Evolutionary conservation across 2,797 vertebrate genomes (phyloP), one percentile per base, ranked within the genome.

Genomic region (Acipenser ruthenus): DNA sequence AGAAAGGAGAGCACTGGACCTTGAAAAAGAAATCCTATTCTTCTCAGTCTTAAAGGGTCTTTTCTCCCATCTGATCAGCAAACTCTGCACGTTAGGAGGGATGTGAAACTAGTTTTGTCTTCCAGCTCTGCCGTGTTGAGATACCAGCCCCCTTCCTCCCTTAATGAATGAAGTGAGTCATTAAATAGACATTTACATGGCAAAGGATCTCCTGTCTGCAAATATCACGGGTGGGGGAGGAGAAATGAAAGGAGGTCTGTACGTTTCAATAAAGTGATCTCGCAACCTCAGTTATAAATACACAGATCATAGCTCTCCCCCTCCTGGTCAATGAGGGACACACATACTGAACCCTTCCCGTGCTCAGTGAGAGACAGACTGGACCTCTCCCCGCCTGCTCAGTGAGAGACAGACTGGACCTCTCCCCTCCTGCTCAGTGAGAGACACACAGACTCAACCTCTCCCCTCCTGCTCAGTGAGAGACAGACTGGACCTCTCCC

Each of bases 21-120:
- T 5, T 58, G 55, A 11, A 58, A 13, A n/a, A 13, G 60, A 51
- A 61, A 47, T 18, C 50, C 67, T 69, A 63, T 70, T 56, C 68
- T 56, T 56, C 11, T 49, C 15, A 18, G 8, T 13, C 13, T 62
- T n/a, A 70, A 66, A 60, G 65, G 53, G 12, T 12, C 3, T 23
- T 63, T 59, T 64, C 61, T 63, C n/a, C n/a, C 9, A 52, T 18
- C 23, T 55, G n/a, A 66, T 67, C 62, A 48, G 48, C 58, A 67
- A 50, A 50, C 55, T 11, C 37, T 9, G 65, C 65, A 64, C 61
- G 53, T 63, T 67, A 56, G 12, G 12, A 3, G 63, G 50, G 68
- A 69, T 49, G 60, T 66, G 68, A 65, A 50, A 23, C 50, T 6
- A n/a, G 10, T 69, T 69, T 58, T 66, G 68, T 66, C 58, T 60